Conservation (phyloP, 2,888 invertebrate genomes). For the Andrena haemorrhoa region DNA sequence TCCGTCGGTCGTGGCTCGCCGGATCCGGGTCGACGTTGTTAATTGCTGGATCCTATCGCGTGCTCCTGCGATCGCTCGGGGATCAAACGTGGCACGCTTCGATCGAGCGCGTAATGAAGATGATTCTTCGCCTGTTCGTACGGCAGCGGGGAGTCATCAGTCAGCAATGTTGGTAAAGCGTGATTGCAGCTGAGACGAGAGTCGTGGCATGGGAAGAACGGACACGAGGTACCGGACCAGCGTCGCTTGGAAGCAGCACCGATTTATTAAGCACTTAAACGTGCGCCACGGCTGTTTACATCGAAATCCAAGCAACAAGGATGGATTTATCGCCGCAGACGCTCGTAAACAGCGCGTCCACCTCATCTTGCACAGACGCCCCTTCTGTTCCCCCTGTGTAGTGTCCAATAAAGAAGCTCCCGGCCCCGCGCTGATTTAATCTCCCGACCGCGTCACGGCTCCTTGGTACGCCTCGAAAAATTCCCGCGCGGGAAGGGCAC, state of each 20-base stretch:
- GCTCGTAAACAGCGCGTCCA: conserved; percentile 56
- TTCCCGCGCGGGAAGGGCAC: not conserved
- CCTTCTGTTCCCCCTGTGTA: not conserved
- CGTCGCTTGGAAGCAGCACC: conserved; percentile 8
- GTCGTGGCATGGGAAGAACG: not conserved
- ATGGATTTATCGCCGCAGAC: conserved; percentile 54
- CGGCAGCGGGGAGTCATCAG: too few species aligned
- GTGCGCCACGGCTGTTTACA: conserved; percentile 48
- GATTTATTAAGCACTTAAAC: conserved; percentile 53
- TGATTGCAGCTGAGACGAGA: conserved; percentile 2
- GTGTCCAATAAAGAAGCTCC: not conserved
- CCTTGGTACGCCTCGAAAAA: not conserved
- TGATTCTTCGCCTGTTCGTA: too few species aligned
- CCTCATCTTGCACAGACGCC: conserved; percentile 31
- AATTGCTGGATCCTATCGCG: conserved; percentile 23
- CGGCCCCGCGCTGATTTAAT: conserved; percentile 4
- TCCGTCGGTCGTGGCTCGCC: not conserved
- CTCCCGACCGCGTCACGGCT: not conserved
- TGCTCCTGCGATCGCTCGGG: not conserved
- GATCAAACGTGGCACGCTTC: not conserved
- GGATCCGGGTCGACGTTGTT: conserved; percentile 7
- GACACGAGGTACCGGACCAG: not conserved
- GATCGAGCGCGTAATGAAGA: not conserved
- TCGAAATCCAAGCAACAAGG: conserved; percentile 1
- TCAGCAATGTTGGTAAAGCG: not conserved